Evolutionary conservation across 2,113 vertebrate genomes (phyloP).

Genomic region (Stictonetta naevosa): DNA sequence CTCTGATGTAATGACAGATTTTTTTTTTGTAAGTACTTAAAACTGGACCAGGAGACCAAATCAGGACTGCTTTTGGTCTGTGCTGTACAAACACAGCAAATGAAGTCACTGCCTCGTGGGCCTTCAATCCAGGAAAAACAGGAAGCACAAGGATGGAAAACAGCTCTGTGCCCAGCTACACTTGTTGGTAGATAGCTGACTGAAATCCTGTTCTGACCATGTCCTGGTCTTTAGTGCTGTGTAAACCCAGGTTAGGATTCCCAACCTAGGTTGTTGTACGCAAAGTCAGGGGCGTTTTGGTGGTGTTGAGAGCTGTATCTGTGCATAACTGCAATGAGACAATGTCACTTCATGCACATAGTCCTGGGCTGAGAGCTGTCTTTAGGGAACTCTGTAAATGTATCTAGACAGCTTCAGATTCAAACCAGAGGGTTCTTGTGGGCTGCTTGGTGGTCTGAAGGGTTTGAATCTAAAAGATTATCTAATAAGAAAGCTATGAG

Average conservation of each 20-base stretch:
- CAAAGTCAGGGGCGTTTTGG: background rate
- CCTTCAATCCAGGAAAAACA: background rate
- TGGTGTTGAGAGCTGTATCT: background rate
- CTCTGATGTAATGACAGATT: background rate
- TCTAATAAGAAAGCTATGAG: background rate
- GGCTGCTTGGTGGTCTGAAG: background rate
- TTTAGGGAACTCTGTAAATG: background rate
- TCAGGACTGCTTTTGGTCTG: background rate
- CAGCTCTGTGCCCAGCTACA: rapidly evolving
- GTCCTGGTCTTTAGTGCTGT: background rate
- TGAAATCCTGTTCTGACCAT: background rate
- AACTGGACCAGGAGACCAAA: background rate
- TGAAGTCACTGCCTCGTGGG: background rate
- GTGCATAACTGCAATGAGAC: background rate
- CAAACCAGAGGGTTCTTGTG: background rate
- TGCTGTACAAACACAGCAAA: background rate
- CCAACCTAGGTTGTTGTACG: background rate
- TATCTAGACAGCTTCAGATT: background rate
- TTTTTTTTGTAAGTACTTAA: background rate
- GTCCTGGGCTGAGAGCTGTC: background rate
- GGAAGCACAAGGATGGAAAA: background rate
- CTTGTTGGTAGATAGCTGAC: background rate
- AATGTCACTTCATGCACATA: background rate
- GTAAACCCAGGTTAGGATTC: background rate
- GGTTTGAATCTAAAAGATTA: background rate